These are phyloP conservation scores for Lepidochitona cinerea DNA, from an alignment of 2,888 invertebrate genomes.

Conservation along the genomic window DNA sequence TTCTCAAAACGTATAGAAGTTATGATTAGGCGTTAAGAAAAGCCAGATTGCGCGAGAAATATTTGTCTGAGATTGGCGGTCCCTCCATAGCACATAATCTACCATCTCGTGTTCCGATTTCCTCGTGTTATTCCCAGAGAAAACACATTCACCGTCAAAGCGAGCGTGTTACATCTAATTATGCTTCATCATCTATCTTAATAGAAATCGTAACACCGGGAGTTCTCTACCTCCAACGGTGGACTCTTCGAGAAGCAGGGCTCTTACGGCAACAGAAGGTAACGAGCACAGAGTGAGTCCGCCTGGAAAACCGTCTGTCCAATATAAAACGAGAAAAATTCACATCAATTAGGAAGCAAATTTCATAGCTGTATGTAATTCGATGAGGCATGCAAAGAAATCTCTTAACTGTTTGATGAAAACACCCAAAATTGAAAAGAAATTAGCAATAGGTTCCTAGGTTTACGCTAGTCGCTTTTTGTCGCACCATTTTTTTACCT, in stretches of 20 bases:
- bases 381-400: not conserved
- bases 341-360: not conserved
- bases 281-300: not conserved
- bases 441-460: not conserved
- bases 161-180: not conserved
- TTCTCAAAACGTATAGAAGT: not conserved
- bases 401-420: not conserved
- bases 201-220: not conserved
- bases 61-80: not conserved
- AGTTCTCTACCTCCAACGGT: not conserved
- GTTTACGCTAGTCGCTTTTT: not conserved
- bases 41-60: not conserved
- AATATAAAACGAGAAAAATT: not conserved
- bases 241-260: too few relatives aligned
- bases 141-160: not conserved
- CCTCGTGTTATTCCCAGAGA: not conserved
- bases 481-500: not conserved
- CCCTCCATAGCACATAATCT: not conserved
- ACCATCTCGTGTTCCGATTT: not conserved
- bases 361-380: not conserved
- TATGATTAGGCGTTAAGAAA: not conserved
- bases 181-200: not conserved
- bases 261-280: not conserved
- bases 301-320: not conserved
- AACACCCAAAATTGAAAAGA: not conserved